A percentile compares a stretch with the other conserved stretches of the same genome.
These are phyloP conservation scores for Watsonalla binaria DNA, from an alignment of 2,888 invertebrate species.

Conservation along the genomic window DNA sequence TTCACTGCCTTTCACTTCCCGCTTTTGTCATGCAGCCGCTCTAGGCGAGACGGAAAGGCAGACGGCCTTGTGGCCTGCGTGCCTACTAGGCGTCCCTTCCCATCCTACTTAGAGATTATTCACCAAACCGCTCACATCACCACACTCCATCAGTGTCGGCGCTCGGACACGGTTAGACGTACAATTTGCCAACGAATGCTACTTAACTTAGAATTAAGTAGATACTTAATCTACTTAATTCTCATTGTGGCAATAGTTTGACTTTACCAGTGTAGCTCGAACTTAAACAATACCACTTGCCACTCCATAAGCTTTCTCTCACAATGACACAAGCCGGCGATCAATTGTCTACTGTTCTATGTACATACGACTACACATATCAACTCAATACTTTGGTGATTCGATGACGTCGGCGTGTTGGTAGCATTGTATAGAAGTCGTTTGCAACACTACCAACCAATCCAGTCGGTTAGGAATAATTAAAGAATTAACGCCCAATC, in stretches of 20 bases:
- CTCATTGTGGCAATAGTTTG: neutral
- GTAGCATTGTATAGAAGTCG: slow-evolving; percentile 27
- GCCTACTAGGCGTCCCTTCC: slow-evolving; percentile 66
- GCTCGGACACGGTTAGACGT: neutral
- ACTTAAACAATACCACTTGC: neutral
- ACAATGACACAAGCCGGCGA: slow-evolving; percentile 30
- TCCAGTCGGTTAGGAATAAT: slow-evolving; percentile 19
- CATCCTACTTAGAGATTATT: slow-evolving; percentile 44
- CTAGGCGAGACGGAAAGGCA: slow-evolving; percentile 65
- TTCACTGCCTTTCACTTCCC: slow-evolving; percentile 79
- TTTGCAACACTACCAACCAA: slow-evolving; percentile 17
- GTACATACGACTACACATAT: slow-evolving; percentile 6
- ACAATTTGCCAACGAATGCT: neutral
- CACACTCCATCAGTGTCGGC: slow-evolving; percentile 1
- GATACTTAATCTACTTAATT: too few relatives aligned
- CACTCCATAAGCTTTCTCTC: slow-evolving; percentile 17
- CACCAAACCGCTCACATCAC: slow-evolving; percentile 6
- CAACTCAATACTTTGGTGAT: slow-evolving; percentile 19
- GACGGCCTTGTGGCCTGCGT: slow-evolving; percentile 69
- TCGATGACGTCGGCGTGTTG: slow-evolving; percentile 12
- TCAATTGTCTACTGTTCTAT: slow-evolving; percentile 16
- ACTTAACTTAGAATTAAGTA: too few relatives aligned
- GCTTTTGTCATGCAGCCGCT: slow-evolving; percentile 71
- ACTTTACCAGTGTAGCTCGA: neutral
- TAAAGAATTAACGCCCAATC: slow-evolving; percentile 45